Evolutionary conservation across 2,113 vertebrate genomes (phyloP), one percentile per base, ranked within the genome.

Genomic region (Pollimyrus isidori): DNA sequence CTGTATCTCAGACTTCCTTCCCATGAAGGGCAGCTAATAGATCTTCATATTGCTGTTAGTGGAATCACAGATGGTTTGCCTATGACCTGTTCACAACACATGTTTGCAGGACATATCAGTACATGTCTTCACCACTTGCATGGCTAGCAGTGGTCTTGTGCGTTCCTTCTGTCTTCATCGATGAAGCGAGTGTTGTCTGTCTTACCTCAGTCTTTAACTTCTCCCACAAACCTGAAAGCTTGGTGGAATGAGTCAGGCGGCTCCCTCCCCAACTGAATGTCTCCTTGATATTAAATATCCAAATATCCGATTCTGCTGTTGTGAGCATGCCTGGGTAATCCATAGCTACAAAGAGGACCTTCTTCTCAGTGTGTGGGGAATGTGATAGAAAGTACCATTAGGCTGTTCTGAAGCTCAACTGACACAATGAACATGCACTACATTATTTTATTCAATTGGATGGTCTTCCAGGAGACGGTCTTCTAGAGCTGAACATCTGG

Each of bases 231-330:
- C 30, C 30, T 76, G 30, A 76, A 30, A 48, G 7, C 45, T 83
- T 45, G 2, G 80, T 23, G 21, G 45, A 48, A 83, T 48, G 17
- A 46, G 17, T 83, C 80, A 49, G 42, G n/a, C 92, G 87, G 88
- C 87, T 88, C 86, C 11, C 88, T 88, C 92, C 87, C 76, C 13
- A 50, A 17, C 17, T 49, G 5, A 86, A 49, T 13, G 17, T 52
- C 50, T 83, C 13, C 26, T 21, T 83, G 35, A 83, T 21, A 46
- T 7, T 19, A 48, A 83, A 83, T n/a, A 83, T 46, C 80, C 19
- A 9, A 48, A 83, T 83, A 83, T 46, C 80, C 19, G 1, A 83
- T 83, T 48, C 48, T 53, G n/a, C 85, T 86, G 50, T 13, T 15
- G 21, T 83, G 39, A 83, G 80, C 42, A 46, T 83, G 80, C 80